Base-by-base conservation (phyloP, 2,888 invertebrate genomes). In the Acanthacorydalis orientalis region DNA sequence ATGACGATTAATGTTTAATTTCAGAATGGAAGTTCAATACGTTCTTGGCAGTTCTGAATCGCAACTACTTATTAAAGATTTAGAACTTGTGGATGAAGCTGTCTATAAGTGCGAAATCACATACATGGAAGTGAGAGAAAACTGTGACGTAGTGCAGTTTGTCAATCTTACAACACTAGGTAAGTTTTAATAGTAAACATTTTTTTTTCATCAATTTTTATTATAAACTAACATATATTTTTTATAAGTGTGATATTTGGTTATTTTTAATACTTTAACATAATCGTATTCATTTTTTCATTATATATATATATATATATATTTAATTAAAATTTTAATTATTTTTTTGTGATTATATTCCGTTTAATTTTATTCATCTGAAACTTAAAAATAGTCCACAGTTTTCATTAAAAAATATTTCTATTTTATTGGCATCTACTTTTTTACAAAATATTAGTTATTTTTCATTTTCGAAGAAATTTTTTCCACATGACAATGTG, bases 71-170 rank as follows among this genome's bases (percentile, higher is more conserved):
- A 82, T 87, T 54, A 70, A 72, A 32, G 71, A 75, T 44, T 73
- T 85, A 11, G 71, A 78, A 54, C 70, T 83, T 2, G 75, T 77
- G 44, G 86, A 87, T 60, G 86, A 87, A 55, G 85, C 84, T 0
- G 72, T 80, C 43, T 87, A 82, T 70, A 80, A 83, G 56, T 88
- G 87, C 57, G 87, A 87, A 65, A 82, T 85, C 59, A 86, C 85
- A 1, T 86, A 85, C 63, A 67, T 84, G 16, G 82, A 82, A 58
- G 84, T 85, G 1, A 75, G 79, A 1, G 84, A 86, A 54, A 78
- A 78, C 59, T 87, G 87, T 65, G 80, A 82, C 61, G 82, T 83
- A 9, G 81, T 84, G 31, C 86, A 86, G 62, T 80, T 83, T 61
- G 80, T 85, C 51, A 80, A 81, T 59, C 78, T 86, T 56, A 80